Evolutionary conservation across 2,797 vertebrate genomes (phyloP), one percentile per base, ranked within the genome.

Genomic region (Enteromius unitaeniatus): DNA sequence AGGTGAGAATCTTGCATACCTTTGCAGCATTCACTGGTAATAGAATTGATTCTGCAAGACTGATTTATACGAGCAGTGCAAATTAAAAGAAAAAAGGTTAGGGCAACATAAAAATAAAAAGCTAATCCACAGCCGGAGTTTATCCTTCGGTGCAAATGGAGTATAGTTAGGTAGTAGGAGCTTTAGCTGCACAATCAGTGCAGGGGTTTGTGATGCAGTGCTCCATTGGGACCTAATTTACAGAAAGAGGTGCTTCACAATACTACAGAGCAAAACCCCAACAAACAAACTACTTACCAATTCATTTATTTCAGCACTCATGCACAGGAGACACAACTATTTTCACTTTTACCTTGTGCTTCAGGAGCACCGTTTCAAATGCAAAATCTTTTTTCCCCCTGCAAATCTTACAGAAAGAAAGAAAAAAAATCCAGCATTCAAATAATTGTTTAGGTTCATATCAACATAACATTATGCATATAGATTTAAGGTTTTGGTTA

Each of bases 211-310:
- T 82, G 58, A 79, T 86, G 76, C 58, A 83, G 42, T 31, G 51
- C 78, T 79, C 85, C 76, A n/a, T 19, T 55, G 85, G 81, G 85
- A 86, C 69, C 85, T 83, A 74, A 86, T 86, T 86, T 86, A 83
- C 80, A 78, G 70, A 74, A 55, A 85, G 81, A 86, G 81, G 85
- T 83, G 68, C 85, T 86, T 42, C 69, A 79, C 81, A 69, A 60
- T 83, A 75, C 81, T 86, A 79, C 69, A 75, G 58, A 67, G 68
- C 55, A 34, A 74, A 82, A 83, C 60, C 81, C 81, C 68, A 73
- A 83, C 81, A 82, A 86, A 82, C 81, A 86, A 86, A 86, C 76
- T 86, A 83, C 85, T 86, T 86, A 86, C 55, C 72, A 21, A 86
- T 86, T 86, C 80, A 86, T 83, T 79, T 86, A 86, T 86, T 86